Percentiles rank a stretch among this genome's conserved stretches.
Conservation (phyloP, 2,797 vertebrate genomes). For the Poecilia picta region DNA sequence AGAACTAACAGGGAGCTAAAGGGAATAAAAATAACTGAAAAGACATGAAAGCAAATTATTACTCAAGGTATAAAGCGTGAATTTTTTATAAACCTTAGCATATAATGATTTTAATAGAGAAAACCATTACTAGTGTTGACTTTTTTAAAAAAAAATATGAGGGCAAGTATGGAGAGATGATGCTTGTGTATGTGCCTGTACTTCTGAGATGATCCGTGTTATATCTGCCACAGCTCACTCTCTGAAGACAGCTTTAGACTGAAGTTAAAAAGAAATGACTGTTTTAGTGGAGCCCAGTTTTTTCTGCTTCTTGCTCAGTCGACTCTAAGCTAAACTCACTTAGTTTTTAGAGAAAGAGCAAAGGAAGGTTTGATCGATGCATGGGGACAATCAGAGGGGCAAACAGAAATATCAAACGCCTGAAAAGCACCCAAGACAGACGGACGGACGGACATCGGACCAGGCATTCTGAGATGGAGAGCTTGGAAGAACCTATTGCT, state of each 20-base stretch:
- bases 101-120: conserved; percentile 31
- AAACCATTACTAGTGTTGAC: conserved; percentile 13
- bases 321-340: conserved; percentile 59
- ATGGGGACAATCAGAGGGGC: conserved; percentile 53
- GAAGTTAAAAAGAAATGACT: conserved; percentile 24
- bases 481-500: conserved; percentile 73
- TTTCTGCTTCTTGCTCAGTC: conserved; percentile 46
- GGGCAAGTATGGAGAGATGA: conserved; percentile 15
- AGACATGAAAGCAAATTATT: conserved; percentile 41
- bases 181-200: conserved; percentile 21
- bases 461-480: conserved; percentile 66
- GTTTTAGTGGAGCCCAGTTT: conserved; percentile 30
- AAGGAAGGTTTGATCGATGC: conserved; percentile 55
- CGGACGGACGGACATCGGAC: conserved; percentile 68
- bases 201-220: conserved; percentile 40
- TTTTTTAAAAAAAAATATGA: conserved; percentile 38
- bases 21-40: conserved; percentile 42
- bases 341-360: conserved; percentile 57
- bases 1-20: conserved; percentile 42
- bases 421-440: conserved; percentile 72
- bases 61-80: conserved; percentile 9
- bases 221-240: conserved; percentile 38
- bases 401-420: conserved; percentile 60
- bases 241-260: conserved; percentile 47
- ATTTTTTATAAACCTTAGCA: conserved; percentile 44